Evolutionary conservation across 2,888 invertebrate species (phyloP), one percentile per base, ranked within the genome.

Genomic region (Anodontia alba): DNA sequence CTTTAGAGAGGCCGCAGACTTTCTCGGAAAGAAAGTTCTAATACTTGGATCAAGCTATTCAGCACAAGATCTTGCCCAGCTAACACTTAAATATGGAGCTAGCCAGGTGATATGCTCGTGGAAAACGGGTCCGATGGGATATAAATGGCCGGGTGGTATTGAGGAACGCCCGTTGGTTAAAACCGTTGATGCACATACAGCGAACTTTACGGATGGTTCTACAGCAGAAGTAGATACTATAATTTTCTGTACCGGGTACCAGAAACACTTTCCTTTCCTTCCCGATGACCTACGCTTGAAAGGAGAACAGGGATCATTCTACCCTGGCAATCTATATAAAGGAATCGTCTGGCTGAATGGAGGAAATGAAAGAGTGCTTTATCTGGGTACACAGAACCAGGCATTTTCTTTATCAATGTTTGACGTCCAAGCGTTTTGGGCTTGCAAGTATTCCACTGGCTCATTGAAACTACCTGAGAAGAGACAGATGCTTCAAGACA

Each of bases 381-480:
- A 84, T 42, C 29, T 84, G 8, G 81, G 82, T 17, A 42, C 67
- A 0, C 78, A 83, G 15, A 78, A 87, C 46, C 86, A 86, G 66
- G 81, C 67, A 36, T 86, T 57, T 70, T 62, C 78, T 0, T 84
- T 74, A 46, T 80, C 81, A 10, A 84, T 86, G 86, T 86, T 86
- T 82, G 83, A 86, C 10, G 73, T 70, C 12, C 78, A 82, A 33
- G 82, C 76, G 0, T 43, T 78, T 0, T 84, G 83, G 83, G 70
- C 70, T 10, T 80, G 80, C 74, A 76, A 66, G 77, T 81, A 80
- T 31, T 78, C 72, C n/a, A 36, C 67, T 23, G 67, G 67, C 8
- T 2, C 2, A 8, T 3, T 67, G n/a, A 67, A 67, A 31, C 1
- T 36, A 5, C 67, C 67, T 5, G 1, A 29, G 15, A 26, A 29